phyloP scores from a whole-genome alignment of 2,888 invertebrate species.

The Euproctis similis region DNA sequence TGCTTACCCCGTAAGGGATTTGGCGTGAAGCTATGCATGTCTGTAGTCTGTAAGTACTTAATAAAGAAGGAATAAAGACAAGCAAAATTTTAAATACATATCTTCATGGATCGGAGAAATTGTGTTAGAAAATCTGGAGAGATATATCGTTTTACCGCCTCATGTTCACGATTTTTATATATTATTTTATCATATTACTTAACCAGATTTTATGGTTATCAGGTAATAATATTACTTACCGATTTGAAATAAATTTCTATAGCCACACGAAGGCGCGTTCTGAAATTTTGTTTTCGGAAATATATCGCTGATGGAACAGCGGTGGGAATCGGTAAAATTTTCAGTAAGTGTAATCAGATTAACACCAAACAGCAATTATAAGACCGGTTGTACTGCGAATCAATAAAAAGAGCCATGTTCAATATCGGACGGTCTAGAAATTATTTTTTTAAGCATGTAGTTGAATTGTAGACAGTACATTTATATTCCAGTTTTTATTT shows the following conservation, averaged over 20 bases:
- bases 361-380: conserved; percentile 60
- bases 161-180: neutral
- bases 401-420: conserved; percentile 45
- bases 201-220: neutral
- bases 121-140: no score
- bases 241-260: conserved; percentile 6
- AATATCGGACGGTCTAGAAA: conserved; percentile 22
- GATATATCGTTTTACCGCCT: no score
- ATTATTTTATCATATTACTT: neutral
- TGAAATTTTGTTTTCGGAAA: conserved; percentile 18
- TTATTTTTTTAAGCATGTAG: no score
- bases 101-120: no score
- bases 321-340: conserved; percentile 49
- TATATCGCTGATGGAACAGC: conserved; percentile 45
- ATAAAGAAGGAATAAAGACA: no score
- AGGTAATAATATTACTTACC: conserved; percentile 6
- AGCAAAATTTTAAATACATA: no score
- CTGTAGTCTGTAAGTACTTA: no score
- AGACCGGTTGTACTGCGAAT: conserved; percentile 29
- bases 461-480: no score
- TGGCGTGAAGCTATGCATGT: no score
- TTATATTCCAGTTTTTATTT: no score
- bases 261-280: conserved; percentile 3
- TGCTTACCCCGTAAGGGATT: no score
- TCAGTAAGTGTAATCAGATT: conserved; percentile 61